A percentile compares a stretch with the other conserved stretches of the same genome.
Evolutionary conservation across 2,113 vertebrate genomes (phyloP).

Genomic region (Genyomyrus donnyi): DNA sequence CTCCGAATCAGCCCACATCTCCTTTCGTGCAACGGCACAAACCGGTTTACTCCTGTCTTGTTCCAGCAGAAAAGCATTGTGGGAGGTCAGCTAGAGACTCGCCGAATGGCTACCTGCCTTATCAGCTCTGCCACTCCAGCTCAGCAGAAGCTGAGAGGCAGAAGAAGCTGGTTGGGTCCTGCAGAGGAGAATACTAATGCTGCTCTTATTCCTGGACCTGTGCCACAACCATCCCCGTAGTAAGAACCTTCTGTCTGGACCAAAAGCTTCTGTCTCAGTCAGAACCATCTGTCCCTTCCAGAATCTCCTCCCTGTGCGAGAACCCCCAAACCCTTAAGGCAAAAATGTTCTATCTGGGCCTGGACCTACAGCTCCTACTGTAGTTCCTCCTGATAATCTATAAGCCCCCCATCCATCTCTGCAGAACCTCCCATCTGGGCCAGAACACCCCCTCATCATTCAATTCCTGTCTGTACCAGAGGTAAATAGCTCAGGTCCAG

Average conservation of each 20-base stretch:
- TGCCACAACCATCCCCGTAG: background rate
- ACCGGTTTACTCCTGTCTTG: background rate
- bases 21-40: background rate
- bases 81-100: background rate
- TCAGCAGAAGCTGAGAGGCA: no score
- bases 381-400: background rate
- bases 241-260: background rate
- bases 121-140: background rate
- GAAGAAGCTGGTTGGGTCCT: background rate
- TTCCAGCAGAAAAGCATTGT: background rate
- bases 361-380: background rate
- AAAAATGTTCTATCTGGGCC: background rate
- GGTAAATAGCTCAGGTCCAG: background rate
- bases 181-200: constrained; percentile 3
- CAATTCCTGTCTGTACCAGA: background rate
- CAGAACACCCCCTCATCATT: background rate
- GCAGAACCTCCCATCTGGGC: background rate
- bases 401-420: background rate
- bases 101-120: background rate
- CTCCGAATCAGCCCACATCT: background rate
- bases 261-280: background rate
- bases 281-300: background rate
- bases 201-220: background rate
- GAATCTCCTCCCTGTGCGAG: background rate
- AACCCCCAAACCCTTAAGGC: background rate